These are phyloP conservation scores for Thera britannica DNA, from an alignment of 2,888 invertebrate genomes.

Conservation along the genomic window DNA sequence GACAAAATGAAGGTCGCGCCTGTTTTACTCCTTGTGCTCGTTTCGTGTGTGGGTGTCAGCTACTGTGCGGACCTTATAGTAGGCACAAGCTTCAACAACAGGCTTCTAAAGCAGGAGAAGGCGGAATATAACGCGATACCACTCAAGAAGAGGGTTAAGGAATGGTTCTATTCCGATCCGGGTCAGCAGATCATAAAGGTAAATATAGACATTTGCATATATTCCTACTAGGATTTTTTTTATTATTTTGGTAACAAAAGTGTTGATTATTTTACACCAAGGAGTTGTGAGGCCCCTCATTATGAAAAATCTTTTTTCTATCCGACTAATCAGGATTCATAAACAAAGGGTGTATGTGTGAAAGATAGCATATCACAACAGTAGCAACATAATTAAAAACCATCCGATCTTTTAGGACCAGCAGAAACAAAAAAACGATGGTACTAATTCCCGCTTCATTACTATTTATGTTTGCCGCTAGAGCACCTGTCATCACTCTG, in stretches of 20 bases:
- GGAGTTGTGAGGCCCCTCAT: not conserved
- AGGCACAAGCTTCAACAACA: slow-evolving; percentile 74
- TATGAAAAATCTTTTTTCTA: no score
- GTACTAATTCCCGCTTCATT: no score
- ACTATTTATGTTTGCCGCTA: no score
- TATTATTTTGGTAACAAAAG: not conserved
- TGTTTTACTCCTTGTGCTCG: slow-evolving; percentile 59
- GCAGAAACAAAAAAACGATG: no score
- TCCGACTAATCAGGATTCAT: no score
- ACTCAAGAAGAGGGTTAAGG: slow-evolving; percentile 77
- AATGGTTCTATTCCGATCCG: slow-evolving; percentile 75
- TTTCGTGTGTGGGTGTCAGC: slow-evolving; percentile 61
- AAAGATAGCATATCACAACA: no score
- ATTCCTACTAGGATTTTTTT: not conserved
- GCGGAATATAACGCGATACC: slow-evolving; percentile 76
- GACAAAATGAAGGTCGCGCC: slow-evolving; percentile 67
- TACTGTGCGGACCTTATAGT: slow-evolving; percentile 75
- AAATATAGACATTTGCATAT: slow-evolving; percentile 26
- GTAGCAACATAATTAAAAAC: no score
- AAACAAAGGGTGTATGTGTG: no score
- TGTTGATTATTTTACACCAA: no score
- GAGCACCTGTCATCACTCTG: no score
- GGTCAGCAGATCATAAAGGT: slow-evolving; percentile 80
- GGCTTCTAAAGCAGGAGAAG: slow-evolving; percentile 72
- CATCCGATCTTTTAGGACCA: no score